A percentile compares a stretch with the other conserved stretches of the same genome.
phyloP scores from a whole-genome alignment of 2,113 vertebrate genomes.

The Beaufortia kweichowensis region DNA sequence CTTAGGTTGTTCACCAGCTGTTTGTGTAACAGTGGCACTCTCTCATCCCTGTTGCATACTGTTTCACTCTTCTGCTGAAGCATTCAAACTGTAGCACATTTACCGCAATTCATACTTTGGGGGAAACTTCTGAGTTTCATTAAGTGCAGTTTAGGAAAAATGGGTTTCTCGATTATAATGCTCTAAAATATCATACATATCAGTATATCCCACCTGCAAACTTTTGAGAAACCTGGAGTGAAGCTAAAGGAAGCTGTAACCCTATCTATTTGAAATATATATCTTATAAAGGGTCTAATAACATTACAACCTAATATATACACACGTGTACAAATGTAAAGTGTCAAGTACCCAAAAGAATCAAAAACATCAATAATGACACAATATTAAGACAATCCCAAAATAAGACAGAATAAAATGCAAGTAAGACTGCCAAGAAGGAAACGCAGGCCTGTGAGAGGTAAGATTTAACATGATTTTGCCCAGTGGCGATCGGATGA shows the following conservation, averaged over 20 bases:
- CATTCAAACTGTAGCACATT: conserved; percentile 69
- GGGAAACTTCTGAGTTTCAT: conserved; percentile 69
- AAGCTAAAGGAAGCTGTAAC: conserved; percentile 69
- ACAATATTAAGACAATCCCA: conserved; percentile 72
- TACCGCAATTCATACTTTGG: conserved; percentile 68
- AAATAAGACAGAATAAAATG: conserved; percentile 63
- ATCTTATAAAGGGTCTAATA: conserved; percentile 71
- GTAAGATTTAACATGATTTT: conserved; percentile 70
- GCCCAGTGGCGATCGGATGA: conserved; percentile 64
- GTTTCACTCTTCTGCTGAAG: conserved; percentile 66
- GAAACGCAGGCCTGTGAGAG: conserved; percentile 66
- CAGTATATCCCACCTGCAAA: conserved; percentile 62
- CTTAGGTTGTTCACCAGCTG: conserved; percentile 62
- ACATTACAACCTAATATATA: conserved; percentile 76
- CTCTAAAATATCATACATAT: conserved; percentile 68
- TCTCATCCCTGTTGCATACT: conserved; percentile 55
- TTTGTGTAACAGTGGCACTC: conserved; percentile 68
- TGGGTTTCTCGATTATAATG: conserved; percentile 61
- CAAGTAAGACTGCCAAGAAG: conserved; percentile 52
- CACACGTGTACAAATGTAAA: conserved; percentile 79
- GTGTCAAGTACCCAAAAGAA: conserved; percentile 83
- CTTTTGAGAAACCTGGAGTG: conserved; percentile 72
- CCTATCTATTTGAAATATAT: conserved; percentile 66
- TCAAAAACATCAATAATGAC: conserved; percentile 61
- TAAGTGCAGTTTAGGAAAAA: conserved; percentile 70